Evolutionary conservation across 1,140 invertebrate species (phyloP), one percentile per base, ranked within the genome.

Genomic region (Ostrea edulis): DNA sequence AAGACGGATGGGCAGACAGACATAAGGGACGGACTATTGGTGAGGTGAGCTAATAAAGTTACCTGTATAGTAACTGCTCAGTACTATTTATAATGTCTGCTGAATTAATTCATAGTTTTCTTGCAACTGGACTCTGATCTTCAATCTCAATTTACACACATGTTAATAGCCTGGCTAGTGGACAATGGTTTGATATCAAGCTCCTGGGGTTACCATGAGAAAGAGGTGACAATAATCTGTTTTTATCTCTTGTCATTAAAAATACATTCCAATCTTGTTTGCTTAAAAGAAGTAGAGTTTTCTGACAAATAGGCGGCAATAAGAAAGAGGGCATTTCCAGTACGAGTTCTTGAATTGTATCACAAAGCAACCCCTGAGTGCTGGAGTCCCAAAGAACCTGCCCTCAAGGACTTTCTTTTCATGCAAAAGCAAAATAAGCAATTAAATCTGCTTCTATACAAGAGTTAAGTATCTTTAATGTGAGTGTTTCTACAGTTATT

Each of bases 381-480:
- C 25, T 35, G 29, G 17, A 29, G 11, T 17, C 14, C 29, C 25
- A 62, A 17, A 77, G 12, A 14, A 29, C 25, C 68, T 77, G 68
- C 68, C 14, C 22, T 35, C 68, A 77, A 77, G 29, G 68, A 29
- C 22, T 35, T 35, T 35, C 14, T 25, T 77, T 77, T 77, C 25
- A 35, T 29, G 68, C 8, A 77, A 77, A 35, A 77, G 68, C 29
- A 29, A 77, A 77, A 20, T 20, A 62, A 20, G 55, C n/a, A n/a
- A 62, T 62, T 25, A 77, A 77, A 77, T 77, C 68, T 25, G 12
- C 25, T 77, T 77, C 29, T 35, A 77, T 44, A 77, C 22, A 77
- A 77, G 68, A 77, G 68, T 77, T 77, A 25, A 17, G 68, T 77
- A 22, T 25, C 68, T 77, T 77, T 77, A 77, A 77, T 77, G 68